Base-by-base conservation (phyloP, 1,140 invertebrate species). In the Formica selysi region DNA sequence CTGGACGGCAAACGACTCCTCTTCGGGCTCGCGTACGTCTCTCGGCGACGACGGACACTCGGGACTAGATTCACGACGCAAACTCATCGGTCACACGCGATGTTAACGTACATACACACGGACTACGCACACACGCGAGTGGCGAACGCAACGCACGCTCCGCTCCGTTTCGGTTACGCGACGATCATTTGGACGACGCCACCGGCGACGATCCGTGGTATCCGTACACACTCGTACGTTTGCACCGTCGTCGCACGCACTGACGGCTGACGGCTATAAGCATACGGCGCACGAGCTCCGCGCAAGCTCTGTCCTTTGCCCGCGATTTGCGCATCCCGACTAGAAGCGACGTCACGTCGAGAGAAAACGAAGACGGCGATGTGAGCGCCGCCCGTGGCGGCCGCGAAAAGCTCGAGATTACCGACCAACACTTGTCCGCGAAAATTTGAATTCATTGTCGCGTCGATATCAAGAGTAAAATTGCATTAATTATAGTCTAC, bases 11-110 rank as follows among this genome's bases (percentile, higher is more conserved):
- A 88, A 86, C 36, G 81, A 71, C 48, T 90, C 59, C 71, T 87
- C 81, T 76, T 87, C 83, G 86, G 85, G 51, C 44, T 79, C 70
- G 44, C 78, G 86, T 57, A 19, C 68, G 88, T 88, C 81, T 87
- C 85, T 85, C 70, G 79, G 22, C 22, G 79, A 79, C 71, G 73
- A 19, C 73, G 64, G 41, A 29, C 38, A n/a, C 51, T 71, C 78
- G 36, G 54, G 41, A 76, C 29, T 76, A 76, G 89, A 92, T 90
- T 88, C 91, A 90, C 86, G 74, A 91, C 87, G 89, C 86, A 92
- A 92, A 91, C 86, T 91, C 92, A 93, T 91, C 51, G 51, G 64
- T 6, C 86, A 87, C 87, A 79, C 80, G 57, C 67, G 62, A 79
- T 29, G 29, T 44, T 44, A 44, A 44, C 41, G 10, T 44, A 32